phyloP scores from a whole-genome alignment of 1,140 invertebrate species.

The Pemphigus obesinymphae region DNA sequence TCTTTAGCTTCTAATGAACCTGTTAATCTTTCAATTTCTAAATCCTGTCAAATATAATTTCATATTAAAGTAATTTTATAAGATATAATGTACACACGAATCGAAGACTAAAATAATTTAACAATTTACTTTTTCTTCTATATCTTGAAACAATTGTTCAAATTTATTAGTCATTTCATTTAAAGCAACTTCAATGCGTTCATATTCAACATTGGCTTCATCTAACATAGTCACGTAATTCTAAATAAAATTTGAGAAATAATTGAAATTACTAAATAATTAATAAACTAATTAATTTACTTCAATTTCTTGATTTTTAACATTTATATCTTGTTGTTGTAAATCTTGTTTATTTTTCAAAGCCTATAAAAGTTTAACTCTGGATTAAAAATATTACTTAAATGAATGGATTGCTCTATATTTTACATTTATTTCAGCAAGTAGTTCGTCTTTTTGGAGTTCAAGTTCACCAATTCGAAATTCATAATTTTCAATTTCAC shows the following conservation, averaged over 20 bases:
- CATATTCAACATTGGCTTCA: slow-evolving; percentile 21
- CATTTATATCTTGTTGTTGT: neutral
- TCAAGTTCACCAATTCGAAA: slow-evolving; percentile 37
- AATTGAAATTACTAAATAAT: neutral
- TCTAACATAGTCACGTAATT: neutral
- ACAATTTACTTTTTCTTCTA: neutral
- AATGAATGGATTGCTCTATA: neutral
- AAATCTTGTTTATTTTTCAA: neutral
- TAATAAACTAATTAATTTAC: neutral
- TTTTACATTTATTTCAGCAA: slow-evolving; percentile 22
- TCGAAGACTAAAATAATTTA: too few species aligned
- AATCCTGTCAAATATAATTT: neutral
- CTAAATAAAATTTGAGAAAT: neutral
- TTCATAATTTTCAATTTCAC: slow-evolving; percentile 39
- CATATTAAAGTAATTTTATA: neutral
- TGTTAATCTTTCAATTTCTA: slow-evolving; percentile 42
- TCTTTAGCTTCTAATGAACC: slow-evolving; percentile 24
- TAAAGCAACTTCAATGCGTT: neutral
- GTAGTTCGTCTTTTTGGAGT: slow-evolving; percentile 30
- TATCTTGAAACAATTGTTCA: neutral
- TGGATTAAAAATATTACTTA: neutral
- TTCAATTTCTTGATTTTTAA: slow-evolving; percentile 22
- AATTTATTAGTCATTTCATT: slow-evolving; percentile 4
- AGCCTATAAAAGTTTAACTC: neutral
- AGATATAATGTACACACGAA: too few species aligned